phyloP scores from a whole-genome alignment of 1,140 invertebrate genomes.

The Atta cephalotes region DNA sequence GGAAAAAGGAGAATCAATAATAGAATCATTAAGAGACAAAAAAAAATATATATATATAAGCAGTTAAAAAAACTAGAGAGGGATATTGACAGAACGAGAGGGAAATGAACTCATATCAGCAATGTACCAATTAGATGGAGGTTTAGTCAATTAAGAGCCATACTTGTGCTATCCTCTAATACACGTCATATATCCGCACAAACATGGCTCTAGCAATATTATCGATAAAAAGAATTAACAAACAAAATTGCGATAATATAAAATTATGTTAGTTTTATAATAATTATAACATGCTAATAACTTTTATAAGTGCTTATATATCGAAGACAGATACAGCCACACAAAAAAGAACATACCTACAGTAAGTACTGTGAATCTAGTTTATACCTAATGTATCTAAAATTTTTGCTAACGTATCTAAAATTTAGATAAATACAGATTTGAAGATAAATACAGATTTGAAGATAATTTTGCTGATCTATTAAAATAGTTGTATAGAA shows the following conservation, averaged over 20 bases:
- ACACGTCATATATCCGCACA: background rate
- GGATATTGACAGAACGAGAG: constrained; percentile 20
- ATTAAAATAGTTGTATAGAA: too few species aligned
- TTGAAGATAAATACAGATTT: too few species aligned
- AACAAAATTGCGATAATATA: constrained; percentile 68
- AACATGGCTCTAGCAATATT: constrained; percentile 29
- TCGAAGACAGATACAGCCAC: too few species aligned
- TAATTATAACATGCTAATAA: background rate
- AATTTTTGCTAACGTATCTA: too few species aligned
- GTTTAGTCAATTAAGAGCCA: constrained; percentile 60
- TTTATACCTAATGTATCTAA: too few species aligned
- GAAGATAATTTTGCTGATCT: too few species aligned
- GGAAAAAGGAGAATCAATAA: background rate
- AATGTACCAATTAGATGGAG: constrained; percentile 68
- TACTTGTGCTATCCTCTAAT: constrained; percentile 53
- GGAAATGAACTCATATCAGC: constrained; percentile 77
- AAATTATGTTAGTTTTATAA: constrained; percentile 26
- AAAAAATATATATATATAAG: too few species aligned
- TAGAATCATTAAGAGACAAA: background rate
- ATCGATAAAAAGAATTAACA: constrained; percentile 67
- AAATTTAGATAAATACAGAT: too few species aligned
- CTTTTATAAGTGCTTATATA: too few species aligned
- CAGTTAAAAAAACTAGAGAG: background rate
- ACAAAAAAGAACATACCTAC: too few species aligned
- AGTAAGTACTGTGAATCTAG: too few species aligned